Evolutionary conservation across 2,888 invertebrate species (phyloP).

Genomic region (Papilio gigon): DNA sequence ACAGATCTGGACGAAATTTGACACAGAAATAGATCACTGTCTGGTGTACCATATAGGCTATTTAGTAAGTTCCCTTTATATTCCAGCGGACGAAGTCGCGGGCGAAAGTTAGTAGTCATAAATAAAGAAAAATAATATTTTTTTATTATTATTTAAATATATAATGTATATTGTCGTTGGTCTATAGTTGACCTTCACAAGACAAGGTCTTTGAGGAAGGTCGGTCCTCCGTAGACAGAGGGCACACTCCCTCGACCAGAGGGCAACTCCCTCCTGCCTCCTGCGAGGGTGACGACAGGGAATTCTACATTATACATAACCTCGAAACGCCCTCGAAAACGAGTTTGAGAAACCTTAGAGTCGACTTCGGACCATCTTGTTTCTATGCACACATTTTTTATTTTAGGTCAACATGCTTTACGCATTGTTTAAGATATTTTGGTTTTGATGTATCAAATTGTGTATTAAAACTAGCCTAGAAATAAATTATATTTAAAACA

Average conservation of each 20-base stretch:
- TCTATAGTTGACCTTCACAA: constrained; percentile 63
- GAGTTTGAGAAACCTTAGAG: constrained; percentile 49
- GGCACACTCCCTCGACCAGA: constrained; percentile 53
- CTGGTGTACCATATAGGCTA: too few relatives aligned
- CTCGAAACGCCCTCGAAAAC: constrained; percentile 72
- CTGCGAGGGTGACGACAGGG: constrained; percentile 58
- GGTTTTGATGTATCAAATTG: not conserved
- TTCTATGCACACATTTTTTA: constrained; percentile 43
- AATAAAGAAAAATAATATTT: too few relatives aligned
- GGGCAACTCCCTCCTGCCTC: constrained; percentile 4
- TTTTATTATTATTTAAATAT: not conserved
- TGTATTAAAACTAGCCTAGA: too few relatives aligned
- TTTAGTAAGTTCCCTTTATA: too few relatives aligned
- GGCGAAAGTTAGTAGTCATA: too few relatives aligned
- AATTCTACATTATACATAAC: constrained; percentile 72
- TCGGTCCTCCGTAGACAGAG: constrained; percentile 56
- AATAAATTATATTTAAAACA: too few relatives aligned
- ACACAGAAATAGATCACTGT: too few relatives aligned
- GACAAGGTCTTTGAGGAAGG: constrained; percentile 73
- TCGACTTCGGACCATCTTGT: constrained; percentile 44
- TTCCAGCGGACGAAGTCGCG: too few relatives aligned
- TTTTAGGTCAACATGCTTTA: constrained; percentile 46
- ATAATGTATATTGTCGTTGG: constrained; percentile 40
- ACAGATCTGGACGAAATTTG: too few relatives aligned
- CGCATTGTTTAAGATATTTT: constrained; percentile 34